Percentiles rank a stretch among this genome's conserved stretches.
Evolutionary conservation across 2,888 invertebrate genomes (phyloP).

Genomic region (Lapara coniferarum): DNA sequence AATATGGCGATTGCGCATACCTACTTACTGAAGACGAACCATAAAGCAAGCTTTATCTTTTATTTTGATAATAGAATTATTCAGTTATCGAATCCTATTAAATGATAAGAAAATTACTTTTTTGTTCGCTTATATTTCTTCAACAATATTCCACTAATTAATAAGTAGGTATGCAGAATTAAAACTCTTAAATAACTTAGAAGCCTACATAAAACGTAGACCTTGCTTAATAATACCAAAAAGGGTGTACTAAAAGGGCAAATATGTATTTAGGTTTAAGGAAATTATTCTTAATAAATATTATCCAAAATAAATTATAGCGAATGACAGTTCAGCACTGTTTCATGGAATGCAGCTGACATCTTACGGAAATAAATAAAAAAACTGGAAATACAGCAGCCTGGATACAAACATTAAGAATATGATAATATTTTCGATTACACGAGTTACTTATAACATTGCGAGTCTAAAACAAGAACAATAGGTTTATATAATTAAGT

Average conservation of each 20-base stretch:
- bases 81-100: background rate
- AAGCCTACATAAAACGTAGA: slow-evolving; percentile 82
- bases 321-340: slow-evolving; percentile 30
- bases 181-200: slow-evolving; percentile 69
- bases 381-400: slow-evolving; percentile 23
- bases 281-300: slow-evolving; percentile 37
- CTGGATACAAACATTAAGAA: slow-evolving; percentile 18
- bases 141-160: slow-evolving; percentile 39
- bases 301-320: slow-evolving; percentile 36
- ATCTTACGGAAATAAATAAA: slow-evolving; percentile 20
- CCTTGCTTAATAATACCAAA: slow-evolving; percentile 67
- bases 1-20: slow-evolving; percentile 39
- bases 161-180: slow-evolving; percentile 52
- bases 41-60: background rate
- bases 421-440: slow-evolving; percentile 22
- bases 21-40: slow-evolving; percentile 21
- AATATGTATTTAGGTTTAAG: slow-evolving; percentile 29
- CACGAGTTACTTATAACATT: slow-evolving; percentile 11
- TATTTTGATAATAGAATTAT: background rate
- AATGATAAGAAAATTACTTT: background rate
- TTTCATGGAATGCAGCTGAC: slow-evolving; percentile 29
- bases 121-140: slow-evolving; percentile 30
- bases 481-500: slow-evolving; percentile 19
- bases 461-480: slow-evolving; percentile 4
- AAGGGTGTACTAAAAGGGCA: slow-evolving; percentile 49